phyloP scores from a whole-genome alignment of 2,888 invertebrate genomes.

The Cryptophagus acutangulus region DNA sequence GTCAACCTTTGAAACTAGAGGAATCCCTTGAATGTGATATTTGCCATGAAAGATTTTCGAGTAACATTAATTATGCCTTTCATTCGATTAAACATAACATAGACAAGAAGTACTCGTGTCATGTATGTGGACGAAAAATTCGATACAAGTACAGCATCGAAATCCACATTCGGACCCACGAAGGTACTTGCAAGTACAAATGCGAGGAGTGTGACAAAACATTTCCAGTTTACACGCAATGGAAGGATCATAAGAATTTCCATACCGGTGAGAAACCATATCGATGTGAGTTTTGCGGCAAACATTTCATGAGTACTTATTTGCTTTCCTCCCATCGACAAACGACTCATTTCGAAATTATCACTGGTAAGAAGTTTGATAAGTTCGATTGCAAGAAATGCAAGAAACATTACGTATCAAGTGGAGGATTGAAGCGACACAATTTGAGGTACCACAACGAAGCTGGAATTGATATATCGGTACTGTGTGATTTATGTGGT shows the following conservation, averaged over 20 bases:
- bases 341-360: conserved; percentile 50
- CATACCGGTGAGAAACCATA: conserved; percentile 54
- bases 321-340: conserved; percentile 52
- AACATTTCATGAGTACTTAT: conserved; percentile 52
- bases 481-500: conserved; percentile 56
- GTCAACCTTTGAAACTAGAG: no score
- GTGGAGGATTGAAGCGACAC: conserved; percentile 38
- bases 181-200: conserved; percentile 46
- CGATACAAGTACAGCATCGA: conserved; percentile 39
- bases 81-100: conserved; percentile 38
- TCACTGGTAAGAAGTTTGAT: conserved; percentile 44
- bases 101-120: conserved; percentile 38
- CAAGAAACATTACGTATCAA: conserved; percentile 43
- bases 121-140: conserved; percentile 39
- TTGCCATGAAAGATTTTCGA: conserved; percentile 12
- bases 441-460: conserved; percentile 48
- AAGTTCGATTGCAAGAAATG: conserved; percentile 44
- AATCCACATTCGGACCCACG: conserved; percentile 48
- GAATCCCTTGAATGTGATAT: conserved; percentile 12
- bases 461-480: conserved; percentile 36
- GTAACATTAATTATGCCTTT: conserved; percentile 38
- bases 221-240: conserved; percentile 50
- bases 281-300: conserved; percentile 52
- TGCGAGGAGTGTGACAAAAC: conserved; percentile 50
- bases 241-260: conserved; percentile 46